phyloP scores from a whole-genome alignment of 2,113 vertebrate species.

The Muntiacus reevesi region DNA sequence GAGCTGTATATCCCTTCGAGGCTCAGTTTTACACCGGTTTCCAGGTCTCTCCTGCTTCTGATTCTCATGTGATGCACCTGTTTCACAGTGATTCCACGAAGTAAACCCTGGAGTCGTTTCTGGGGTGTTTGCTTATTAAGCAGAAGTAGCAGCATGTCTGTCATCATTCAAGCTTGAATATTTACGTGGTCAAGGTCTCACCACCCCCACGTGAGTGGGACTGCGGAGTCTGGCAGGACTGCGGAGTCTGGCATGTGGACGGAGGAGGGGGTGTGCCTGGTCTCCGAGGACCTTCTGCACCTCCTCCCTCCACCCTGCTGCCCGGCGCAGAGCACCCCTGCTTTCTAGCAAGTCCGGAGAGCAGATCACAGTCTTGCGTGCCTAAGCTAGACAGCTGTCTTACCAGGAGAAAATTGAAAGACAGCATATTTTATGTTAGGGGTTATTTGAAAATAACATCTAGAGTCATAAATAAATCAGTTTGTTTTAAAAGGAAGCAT shows the following conservation, averaged over 20 bases:
- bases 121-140: neutral
- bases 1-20: neutral
- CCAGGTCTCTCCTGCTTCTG: neutral
- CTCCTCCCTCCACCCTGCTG: neutral
- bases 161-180: neutral
- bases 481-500: conserved; percentile 16
- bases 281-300: neutral
- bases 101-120: neutral
- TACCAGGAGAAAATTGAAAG: neutral
- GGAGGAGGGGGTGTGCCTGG: neutral
- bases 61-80: neutral
- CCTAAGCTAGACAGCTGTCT: neutral
- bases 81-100: neutral
- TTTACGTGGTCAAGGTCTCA: neutral
- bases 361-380: neutral
- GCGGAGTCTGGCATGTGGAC: neutral
- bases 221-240: neutral
- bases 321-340: neutral
- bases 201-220: neutral
- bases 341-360: neutral
- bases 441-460: neutral
- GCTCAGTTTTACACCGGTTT: neutral
- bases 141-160: neutral
- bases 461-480: neutral
- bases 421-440: neutral